phyloP scores from a whole-genome alignment of 2,888 invertebrate genomes.

The Clistopyga incitator region DNA sequence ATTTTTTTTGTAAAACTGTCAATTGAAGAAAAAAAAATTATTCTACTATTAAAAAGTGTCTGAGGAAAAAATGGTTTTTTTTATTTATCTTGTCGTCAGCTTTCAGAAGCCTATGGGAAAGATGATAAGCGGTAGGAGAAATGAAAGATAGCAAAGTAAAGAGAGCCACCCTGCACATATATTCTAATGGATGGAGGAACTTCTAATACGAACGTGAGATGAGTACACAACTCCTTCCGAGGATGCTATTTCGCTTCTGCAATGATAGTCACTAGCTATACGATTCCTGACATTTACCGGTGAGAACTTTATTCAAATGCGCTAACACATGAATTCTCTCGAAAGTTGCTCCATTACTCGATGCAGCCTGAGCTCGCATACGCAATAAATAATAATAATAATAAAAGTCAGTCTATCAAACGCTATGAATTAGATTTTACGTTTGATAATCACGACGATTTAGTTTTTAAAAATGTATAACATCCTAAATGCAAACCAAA shows the following conservation, averaged over 20 bases:
- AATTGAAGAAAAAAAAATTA: too few species aligned
- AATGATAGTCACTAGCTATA: conserved; percentile 45
- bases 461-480: not conserved
- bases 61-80: not conserved
- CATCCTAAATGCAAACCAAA: not conserved
- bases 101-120: not conserved
- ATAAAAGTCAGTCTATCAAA: not conserved
- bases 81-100: not conserved
- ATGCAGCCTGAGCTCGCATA: not conserved
- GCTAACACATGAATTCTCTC: conserved; percentile 17
- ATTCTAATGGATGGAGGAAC: conserved; percentile 31
- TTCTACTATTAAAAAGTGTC: too few species aligned
- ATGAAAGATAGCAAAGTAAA: conserved; percentile 31
- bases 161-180: conserved; percentile 20
- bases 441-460: not conserved
- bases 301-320: conserved; percentile 34
- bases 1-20: too few species aligned
- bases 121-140: conserved; percentile 18
- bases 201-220: conserved; percentile 60
- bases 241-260: conserved; percentile 52
- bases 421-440: not conserved
- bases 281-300: conserved; percentile 40
- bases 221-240: conserved; percentile 43
- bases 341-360: conserved; percentile 1
- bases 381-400: not conserved